These are phyloP conservation scores for Triplophysa dalaica DNA, from an alignment of 2,113 vertebrate genomes.

Conservation along the genomic window DNA sequence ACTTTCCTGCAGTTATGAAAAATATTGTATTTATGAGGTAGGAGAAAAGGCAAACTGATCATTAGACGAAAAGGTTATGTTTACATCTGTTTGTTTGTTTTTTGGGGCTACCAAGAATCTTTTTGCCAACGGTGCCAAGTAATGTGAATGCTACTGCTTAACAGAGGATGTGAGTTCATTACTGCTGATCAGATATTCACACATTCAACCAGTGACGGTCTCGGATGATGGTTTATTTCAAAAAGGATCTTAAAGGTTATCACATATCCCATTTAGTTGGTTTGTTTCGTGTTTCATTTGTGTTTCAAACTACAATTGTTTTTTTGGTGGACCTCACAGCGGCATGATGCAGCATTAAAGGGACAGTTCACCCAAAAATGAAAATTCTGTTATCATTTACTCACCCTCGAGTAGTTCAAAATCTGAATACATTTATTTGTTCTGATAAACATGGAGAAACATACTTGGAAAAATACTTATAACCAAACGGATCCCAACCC, in stretches of 20 bases:
- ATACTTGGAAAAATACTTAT: no score
- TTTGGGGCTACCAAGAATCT: constrained; percentile 90
- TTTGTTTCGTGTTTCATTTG: neutral
- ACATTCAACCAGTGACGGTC: constrained; percentile 75
- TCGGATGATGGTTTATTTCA: constrained; percentile 57
- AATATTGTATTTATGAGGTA: constrained; percentile 97
- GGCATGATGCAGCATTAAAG: neutral
- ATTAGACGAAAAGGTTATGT: constrained; percentile 89
- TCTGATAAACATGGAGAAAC: no score
- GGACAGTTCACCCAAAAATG: no score
- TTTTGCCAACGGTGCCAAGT: constrained; percentile 99
- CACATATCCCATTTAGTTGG: constrained; percentile 49
- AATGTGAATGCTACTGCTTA: constrained; percentile 97
- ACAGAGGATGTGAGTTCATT: constrained; percentile 79
- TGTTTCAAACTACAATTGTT: constrained; percentile 7
- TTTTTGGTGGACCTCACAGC: neutral
- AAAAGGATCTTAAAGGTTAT: constrained; percentile 59
- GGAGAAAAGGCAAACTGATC: constrained; percentile 94
- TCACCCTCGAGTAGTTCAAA: no score
- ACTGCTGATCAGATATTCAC: constrained; percentile 97
- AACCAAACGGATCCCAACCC: no score
- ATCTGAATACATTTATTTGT: no score
- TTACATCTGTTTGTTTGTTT: constrained; percentile 81
- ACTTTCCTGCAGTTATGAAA: constrained; percentile 92
- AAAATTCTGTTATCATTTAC: no score